phyloP scores from a whole-genome alignment of 1,140 invertebrate genomes.

The Manduca sexta region DNA sequence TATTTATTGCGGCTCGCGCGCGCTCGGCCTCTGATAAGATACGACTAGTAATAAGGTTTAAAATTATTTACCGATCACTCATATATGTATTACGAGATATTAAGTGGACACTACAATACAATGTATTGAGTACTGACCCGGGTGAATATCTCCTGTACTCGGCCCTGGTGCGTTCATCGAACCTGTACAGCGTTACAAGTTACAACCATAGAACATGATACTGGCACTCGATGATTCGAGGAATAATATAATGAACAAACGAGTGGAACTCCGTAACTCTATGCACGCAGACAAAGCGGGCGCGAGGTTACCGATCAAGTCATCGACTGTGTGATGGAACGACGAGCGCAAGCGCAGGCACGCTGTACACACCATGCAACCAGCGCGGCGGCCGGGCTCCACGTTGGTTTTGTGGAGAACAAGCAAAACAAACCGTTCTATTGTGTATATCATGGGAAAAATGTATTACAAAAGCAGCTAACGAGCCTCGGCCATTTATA shows the following conservation, averaged over 20 bases:
- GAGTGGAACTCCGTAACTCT: conserved; percentile 2
- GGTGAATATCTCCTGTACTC: conserved; percentile 36
- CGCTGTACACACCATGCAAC: conserved; percentile 27
- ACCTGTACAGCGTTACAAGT: conserved; percentile 16
- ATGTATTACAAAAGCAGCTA: conserved; percentile 47
- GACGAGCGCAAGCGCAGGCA: too few relatives aligned
- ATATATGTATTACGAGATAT: neutral
- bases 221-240: conserved; percentile 17
- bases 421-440: conserved; percentile 52
- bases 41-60: conserved; percentile 11
- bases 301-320: conserved; percentile 37
- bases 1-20: conserved; percentile 18
- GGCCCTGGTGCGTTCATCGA: conserved; percentile 41
- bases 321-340: conserved; percentile 32
- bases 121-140: conserved; percentile 40
- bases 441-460: conserved; percentile 62
- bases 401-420: conserved; percentile 27
- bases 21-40: conserved; percentile 48
- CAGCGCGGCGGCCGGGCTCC: conserved; percentile 20
- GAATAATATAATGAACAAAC: conserved; percentile 15
- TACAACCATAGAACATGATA: conserved; percentile 22
- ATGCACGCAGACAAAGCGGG: conserved; percentile 31
- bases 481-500: conserved; percentile 28
- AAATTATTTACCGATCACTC: conserved; percentile 13
- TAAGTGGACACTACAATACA: conserved; percentile 2